phyloP scores from a whole-genome alignment of 2,888 invertebrate genomes.

The Drosophila suboccidentalis region DNA sequence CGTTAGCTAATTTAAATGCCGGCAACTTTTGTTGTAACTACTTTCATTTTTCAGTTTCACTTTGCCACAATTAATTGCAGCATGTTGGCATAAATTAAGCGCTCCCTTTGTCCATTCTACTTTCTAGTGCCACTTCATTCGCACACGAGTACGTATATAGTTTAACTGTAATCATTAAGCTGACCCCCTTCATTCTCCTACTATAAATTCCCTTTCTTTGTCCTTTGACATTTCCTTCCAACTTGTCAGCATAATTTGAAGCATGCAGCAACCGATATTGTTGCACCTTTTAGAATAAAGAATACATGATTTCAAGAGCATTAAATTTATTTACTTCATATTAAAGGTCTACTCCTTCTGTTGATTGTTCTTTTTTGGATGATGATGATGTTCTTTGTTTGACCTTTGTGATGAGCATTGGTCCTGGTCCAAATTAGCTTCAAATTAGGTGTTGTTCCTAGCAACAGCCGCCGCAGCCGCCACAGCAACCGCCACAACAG shows the following conservation, averaged over 20 bases:
- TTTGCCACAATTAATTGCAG: constrained; percentile 65
- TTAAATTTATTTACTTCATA: not conserved
- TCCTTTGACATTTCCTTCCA: not conserved
- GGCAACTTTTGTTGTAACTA: constrained; percentile 37
- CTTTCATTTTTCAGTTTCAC: constrained; percentile 50
- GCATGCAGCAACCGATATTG: not conserved
- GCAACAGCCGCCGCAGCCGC: constrained; percentile 3
- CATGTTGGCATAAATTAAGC: constrained; percentile 64
- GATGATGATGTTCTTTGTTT: not conserved
- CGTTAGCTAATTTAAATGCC: constrained; percentile 81
- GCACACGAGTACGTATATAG: not conserved
- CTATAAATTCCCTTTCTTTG: not conserved
- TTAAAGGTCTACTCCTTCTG: not conserved
- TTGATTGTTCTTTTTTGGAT: too few species aligned
- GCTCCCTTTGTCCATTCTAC: constrained; percentile 26
- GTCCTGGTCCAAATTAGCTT: not conserved
- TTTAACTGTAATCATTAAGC: constrained; percentile 7
- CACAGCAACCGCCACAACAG: constrained; percentile 2
- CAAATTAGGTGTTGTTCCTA: not conserved
- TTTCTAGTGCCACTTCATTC: not conserved
- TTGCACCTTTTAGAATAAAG: not conserved
- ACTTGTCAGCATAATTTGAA: not conserved
- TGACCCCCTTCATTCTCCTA: constrained; percentile 4
- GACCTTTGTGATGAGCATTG: not conserved
- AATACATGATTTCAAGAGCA: not conserved